Evolutionary conservation across 2,797 vertebrate species (phyloP), one percentile per base, ranked within the genome.

Genomic region (Bucorvus abyssinicus): DNA sequence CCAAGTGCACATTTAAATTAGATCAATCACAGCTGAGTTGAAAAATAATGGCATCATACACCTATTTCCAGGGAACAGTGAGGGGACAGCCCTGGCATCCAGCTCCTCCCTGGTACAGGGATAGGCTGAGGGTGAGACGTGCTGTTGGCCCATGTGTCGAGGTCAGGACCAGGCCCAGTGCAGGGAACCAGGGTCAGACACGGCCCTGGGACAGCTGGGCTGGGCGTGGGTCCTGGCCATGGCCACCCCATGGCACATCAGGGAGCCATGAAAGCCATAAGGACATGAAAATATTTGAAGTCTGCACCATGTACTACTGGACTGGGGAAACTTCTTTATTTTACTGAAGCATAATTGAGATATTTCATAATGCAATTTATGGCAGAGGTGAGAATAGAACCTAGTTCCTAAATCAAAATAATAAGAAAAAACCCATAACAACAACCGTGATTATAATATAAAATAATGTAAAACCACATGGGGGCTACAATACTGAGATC

Each of bases 341-440:
- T 95, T 93, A 90, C 74, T 68, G 77, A 94, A 81, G 47, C 36
- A 36, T 56, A 76, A 60, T 4, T 79, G 74, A 92, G 45, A 79
- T 82, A 76, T 85, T 69, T 77, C 59, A 50, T 79, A 77, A 40
- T 45, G 36, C 44, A 42, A 27, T 83, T 81, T 84, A 92, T 87
- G 84, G 87, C 52, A 94, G 91, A 94, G 63, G 19, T 90, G 70
- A 75, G 67, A 95, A 80, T 23, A 94, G 70, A 74, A 47, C 7
- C 26, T 50, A n/a, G 45, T 57, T 90, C 45, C 77, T 94, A 90
- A 94, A 87, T 93, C 86, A 93, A 90, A 95, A 79, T 77, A 85
- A 60, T 70, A 70, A 67, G 30, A 82, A 70, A 71, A 74, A 10
- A 0, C 2, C 19, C 10, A 44, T 34, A 26, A 69, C 22, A 40